Evolutionary conservation across 1,140 invertebrate species (phyloP), one percentile per base, ranked within the genome.

Genomic region (Aphelinus certus): DNA sequence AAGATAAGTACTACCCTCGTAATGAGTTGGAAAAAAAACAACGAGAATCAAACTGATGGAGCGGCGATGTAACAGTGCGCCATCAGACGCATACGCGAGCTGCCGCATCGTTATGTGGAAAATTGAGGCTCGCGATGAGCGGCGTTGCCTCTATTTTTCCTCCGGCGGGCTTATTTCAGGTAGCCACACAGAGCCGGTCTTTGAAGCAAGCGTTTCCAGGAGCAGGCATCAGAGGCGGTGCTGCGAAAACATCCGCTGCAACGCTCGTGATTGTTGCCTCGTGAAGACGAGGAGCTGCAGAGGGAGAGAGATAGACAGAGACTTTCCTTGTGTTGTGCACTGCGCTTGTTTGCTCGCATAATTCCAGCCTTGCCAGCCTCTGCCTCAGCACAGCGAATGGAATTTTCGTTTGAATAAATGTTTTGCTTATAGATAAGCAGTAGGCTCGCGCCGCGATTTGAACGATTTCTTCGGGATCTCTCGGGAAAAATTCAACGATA

Each of bases 221-320:
- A 26, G 26, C 26, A 26, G 26, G 26, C 26, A 26, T 26, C 26
- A 26, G 26, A 65, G 49, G 47, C 5, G 7, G 51, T 26, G 43
- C 60, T 63, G 45, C 49, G 43, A 63, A 71, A 63, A 71, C 60
- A 71, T 71, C 69, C 69, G 69, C 60, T 6, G 61, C 61, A 0
- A 26, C 4, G 7, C 63, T 26, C 26, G 26, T 26, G 26, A 26
- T 53, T 53, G 9, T 6, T 6, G 4, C 51, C 51, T 9, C 51
- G 51, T 4, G 51, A 53, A 53, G 9, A 53, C 51, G 4, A 6
- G 4, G 4, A 4, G 51, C 4, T 53, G 51, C 51, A 26, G 26
- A 26, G 26, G 26, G 26, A 26, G 26, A 26, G 26, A 26, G 26
- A 26, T 26, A 26, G 26, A 26, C 26, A 26, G 26, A 26, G 26